These are phyloP conservation scores for Spongilla lacustris DNA, from an alignment of 37 sponge, comb jelly and placozoan species.

Conservation along the genomic window DNA sequence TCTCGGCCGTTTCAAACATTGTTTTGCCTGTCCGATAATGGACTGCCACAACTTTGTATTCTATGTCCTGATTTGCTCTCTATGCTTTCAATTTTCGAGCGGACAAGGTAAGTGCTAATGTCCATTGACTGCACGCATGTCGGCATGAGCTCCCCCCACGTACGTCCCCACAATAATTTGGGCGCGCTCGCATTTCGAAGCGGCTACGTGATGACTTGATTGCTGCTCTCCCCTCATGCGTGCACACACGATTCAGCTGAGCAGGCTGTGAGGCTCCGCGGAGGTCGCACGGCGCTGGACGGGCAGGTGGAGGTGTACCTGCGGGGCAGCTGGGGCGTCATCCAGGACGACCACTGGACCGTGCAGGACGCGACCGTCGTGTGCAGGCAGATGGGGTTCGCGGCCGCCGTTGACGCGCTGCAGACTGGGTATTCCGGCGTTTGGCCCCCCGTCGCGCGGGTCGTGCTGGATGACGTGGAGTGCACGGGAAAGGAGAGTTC, in stretches of 20 bases:
- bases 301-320: conserved; percentile 33
- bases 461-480: conserved; percentile 7
- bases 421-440: not conserved
- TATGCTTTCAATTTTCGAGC: too few species aligned
- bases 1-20: too few species aligned
- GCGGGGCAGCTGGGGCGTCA: conserved; percentile 6
- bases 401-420: not conserved
- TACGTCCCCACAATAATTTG: too few species aligned
- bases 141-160: too few species aligned
- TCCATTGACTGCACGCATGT: too few species aligned
- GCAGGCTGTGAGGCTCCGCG: conserved; percentile 18
- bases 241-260: conserved; percentile 12
- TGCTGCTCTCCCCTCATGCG: too few species aligned
- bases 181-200: too few species aligned
- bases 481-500: conserved; percentile 21
- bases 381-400: conserved; percentile 36
- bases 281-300: conserved; percentile 16
- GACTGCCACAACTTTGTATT: too few species aligned
- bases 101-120: too few species aligned
- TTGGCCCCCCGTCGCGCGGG: not conserved
- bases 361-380: conserved; percentile 30
- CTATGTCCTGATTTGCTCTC: too few species aligned
- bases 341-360: conserved; percentile 24
- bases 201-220: too few species aligned
- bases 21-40: too few species aligned